Evolutionary conservation across 2,797 vertebrate genomes (phyloP), one percentile per base, ranked within the genome.

Genomic region (Gallinago solitaria): DNA sequence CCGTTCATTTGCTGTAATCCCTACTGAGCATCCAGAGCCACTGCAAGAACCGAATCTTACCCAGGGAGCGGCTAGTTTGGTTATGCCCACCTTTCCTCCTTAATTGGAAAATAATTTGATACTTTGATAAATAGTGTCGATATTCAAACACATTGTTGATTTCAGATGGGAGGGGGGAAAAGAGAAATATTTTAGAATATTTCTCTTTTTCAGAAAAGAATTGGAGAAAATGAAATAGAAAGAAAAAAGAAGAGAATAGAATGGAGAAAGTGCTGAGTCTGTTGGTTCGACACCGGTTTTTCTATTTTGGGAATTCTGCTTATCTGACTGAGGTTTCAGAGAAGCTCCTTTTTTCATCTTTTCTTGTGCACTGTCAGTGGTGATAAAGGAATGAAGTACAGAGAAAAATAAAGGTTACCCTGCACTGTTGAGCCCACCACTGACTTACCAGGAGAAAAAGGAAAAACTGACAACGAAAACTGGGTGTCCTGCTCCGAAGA

Each of bases 401-500:
- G 3, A 1, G 1, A 21, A 51, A 57, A 23, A 47, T 37, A 57
- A 50, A 25, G 9, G 33, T 53, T 87, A 84, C 20, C 17, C 28
- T 59, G 57, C 33, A 45, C 74, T 64, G 30, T 18, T 47, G 57
- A 75, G 60, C 45, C 64, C 33, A 77, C 33, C 68, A 57, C 9
- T 87, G 89, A 93, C 45, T 70, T 87, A 54, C 82, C 9, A 70
- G 56, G 28, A 70, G 33, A 71, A 80, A 95, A 93, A 83, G 41
- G n/a, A 60, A 77, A 74, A 89, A 53, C 10, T 50, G 64, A 9
- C 81, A 74, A 39, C 48, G 83, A 68, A 85, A 93, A 91, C 4
- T 81, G 61, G 33, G 78, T 37, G 79, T 78, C 79, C 91, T 93
- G 78, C 83, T 93, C 75, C 81, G 87, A 93, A 76, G 79, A 35